Evolutionary conservation across 1,140 invertebrate genomes (phyloP).

Genomic region (Drosophila ironensis): DNA sequence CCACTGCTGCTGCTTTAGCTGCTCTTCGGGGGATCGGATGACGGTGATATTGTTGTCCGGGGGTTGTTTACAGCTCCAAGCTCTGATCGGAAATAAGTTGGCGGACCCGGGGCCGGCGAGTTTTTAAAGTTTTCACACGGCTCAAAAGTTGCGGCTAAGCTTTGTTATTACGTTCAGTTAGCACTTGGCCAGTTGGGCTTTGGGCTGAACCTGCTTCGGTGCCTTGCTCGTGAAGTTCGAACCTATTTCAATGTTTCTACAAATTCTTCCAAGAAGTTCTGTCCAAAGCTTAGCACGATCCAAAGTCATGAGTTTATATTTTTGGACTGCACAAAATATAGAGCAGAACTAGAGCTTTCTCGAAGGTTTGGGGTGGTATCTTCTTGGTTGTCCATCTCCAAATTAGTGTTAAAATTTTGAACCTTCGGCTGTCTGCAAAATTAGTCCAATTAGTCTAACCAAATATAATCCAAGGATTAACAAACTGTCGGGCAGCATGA

Average conservation of each 20-base stretch:
- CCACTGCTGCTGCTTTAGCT: conserved; percentile 21
- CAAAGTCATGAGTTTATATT: background rate
- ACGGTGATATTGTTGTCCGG: conserved; percentile 1
- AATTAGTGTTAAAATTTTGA: conserved; percentile 48
- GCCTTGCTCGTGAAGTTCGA: too few species aligned
- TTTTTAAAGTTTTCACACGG: conserved; percentile 57
- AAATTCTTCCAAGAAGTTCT: too few species aligned
- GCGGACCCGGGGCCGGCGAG: conserved; percentile 34
- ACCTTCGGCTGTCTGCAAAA: conserved; percentile 25
- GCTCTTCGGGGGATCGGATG: background rate
- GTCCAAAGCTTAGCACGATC: background rate
- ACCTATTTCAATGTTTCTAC: too few species aligned
- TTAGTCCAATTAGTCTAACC: conserved; percentile 8
- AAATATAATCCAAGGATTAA: conserved; percentile 49
- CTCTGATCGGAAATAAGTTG: conserved; percentile 69
- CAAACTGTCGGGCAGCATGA: background rate
- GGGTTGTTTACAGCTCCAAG: conserved; percentile 52
- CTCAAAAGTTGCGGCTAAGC: conserved; percentile 54
- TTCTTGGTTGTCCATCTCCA: background rate
- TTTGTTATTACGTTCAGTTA: conserved; percentile 61
- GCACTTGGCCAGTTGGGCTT: conserved; percentile 36
- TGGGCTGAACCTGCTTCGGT: background rate
- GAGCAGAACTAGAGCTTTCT: background rate
- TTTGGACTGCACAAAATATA: background rate
- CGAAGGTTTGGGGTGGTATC: background rate